phyloP scores from a whole-genome alignment of 2,888 invertebrate species.

The Polydrusus tereticollis region DNA sequence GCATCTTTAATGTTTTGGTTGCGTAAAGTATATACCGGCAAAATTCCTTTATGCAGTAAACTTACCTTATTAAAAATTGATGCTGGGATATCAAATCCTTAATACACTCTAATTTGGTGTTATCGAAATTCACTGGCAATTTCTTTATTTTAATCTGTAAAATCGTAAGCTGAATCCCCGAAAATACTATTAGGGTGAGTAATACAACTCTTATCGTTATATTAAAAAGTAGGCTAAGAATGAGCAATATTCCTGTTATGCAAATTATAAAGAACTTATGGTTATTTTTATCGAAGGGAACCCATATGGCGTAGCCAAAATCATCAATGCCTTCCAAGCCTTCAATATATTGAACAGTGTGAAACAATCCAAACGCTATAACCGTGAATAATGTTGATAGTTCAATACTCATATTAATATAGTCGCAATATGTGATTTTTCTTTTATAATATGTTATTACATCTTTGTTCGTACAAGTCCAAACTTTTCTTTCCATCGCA shows the following conservation, averaged over 20 bases:
- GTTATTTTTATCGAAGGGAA: neutral
- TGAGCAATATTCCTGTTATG: neutral
- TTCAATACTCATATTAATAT: neutral
- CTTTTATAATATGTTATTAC: neutral
- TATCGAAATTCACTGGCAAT: neutral
- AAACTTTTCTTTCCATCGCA: neutral
- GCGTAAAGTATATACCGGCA: too few relatives aligned
- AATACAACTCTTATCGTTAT: neutral
- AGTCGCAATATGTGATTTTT: neutral
- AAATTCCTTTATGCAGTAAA: neutral
- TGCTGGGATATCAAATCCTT: neutral
- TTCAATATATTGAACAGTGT: neutral
- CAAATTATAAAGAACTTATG: neutral
- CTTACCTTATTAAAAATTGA: neutral
- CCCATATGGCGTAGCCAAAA: neutral
- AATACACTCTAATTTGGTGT: neutral
- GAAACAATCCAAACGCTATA: neutral
- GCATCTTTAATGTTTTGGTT: too few relatives aligned
- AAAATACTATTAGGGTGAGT: constrained; percentile 2
- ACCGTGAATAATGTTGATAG: neutral
- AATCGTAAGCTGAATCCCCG: neutral
- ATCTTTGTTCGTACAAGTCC: neutral
- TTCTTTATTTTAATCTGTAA: neutral
- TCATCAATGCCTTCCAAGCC: neutral
- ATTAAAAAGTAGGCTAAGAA: constrained; percentile 2